Conservation (phyloP, 1,140 invertebrate genomes). For the Sminthurinus signatus region DNA sequence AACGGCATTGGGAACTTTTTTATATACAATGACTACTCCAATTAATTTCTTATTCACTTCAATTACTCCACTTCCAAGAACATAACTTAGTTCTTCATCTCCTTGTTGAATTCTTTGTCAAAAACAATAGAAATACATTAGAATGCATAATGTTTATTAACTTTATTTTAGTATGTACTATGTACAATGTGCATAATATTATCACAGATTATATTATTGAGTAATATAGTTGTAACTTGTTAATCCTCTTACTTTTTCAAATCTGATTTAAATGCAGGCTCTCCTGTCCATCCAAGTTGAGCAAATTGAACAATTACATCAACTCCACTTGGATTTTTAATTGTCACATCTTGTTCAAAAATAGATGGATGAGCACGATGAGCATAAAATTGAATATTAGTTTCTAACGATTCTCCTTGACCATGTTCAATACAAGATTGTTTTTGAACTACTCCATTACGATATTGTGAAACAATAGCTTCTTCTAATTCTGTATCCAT, state of each 20-base stretch:
- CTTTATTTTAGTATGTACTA: too few species aligned
- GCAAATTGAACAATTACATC: constrained; percentile 39
- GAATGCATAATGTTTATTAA: constrained; percentile 49
- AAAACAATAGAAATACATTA: constrained; percentile 24
- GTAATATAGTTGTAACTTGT: too few species aligned
- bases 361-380: constrained; percentile 68
- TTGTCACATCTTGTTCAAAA: constrained; percentile 69
- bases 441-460: constrained; percentile 60
- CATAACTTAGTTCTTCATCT: constrained; percentile 27
- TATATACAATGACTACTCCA: constrained; percentile 34
- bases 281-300: constrained; percentile 42
- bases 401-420: constrained; percentile 57
- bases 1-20: constrained; percentile 39
- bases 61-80: constrained; percentile 32
- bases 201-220: constrained; percentile 49
- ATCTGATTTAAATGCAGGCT: constrained; percentile 32
- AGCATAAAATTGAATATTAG: constrained; percentile 66
- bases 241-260: constrained; percentile 35
- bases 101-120: constrained; percentile 33
- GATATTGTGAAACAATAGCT: constrained; percentile 49
- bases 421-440: constrained; percentile 47
- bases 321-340: constrained; percentile 59
- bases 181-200: too few species aligned
- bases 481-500: constrained; percentile 37
- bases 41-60: constrained; percentile 25